These are phyloP conservation scores for Leuciscus idus DNA, from an alignment of 2,113 vertebrate genomes.

Conservation along the genomic window DNA sequence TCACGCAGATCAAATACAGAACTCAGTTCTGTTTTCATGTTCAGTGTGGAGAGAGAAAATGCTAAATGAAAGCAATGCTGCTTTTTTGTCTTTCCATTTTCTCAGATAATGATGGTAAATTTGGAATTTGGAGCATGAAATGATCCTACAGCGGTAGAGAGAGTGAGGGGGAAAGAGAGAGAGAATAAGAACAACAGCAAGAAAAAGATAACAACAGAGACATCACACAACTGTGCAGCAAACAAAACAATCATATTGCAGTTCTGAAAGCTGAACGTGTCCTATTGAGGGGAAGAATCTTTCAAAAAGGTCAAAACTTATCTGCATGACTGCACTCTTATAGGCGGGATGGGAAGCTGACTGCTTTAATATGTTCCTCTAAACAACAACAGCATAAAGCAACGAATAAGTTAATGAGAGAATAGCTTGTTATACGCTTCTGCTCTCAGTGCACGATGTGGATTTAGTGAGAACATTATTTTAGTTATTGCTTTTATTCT, in stretches of 20 bases:
- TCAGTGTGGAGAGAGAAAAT: slow-evolving; percentile 25
- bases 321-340: slow-evolving; percentile 24
- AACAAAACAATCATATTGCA: slow-evolving; percentile 31
- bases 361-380: slow-evolving; percentile 19
- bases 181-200: slow-evolving; percentile 16
- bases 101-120: slow-evolving; percentile 37
- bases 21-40: slow-evolving; percentile 36
- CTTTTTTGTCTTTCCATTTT: slow-evolving; percentile 44
- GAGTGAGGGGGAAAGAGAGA: neutral
- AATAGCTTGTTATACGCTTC: neutral
- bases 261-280: slow-evolving; percentile 25
- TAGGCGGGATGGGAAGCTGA: slow-evolving; percentile 15
- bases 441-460: neutral
- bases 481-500: neutral
- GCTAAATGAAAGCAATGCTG: slow-evolving; percentile 32
- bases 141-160: slow-evolving; percentile 26
- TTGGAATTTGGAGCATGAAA: slow-evolving; percentile 45
- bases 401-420: neutral
- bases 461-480: neutral
- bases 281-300: slow-evolving; percentile 8
- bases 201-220: slow-evolving; percentile 35
- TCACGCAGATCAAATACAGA: slow-evolving; percentile 14
- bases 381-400: slow-evolving; percentile 7
- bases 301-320: slow-evolving; percentile 28
- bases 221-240: slow-evolving; percentile 6